phyloP scores from a whole-genome alignment of 2,113 vertebrate genomes.

The Epinephelus fuscoguttatus region DNA sequence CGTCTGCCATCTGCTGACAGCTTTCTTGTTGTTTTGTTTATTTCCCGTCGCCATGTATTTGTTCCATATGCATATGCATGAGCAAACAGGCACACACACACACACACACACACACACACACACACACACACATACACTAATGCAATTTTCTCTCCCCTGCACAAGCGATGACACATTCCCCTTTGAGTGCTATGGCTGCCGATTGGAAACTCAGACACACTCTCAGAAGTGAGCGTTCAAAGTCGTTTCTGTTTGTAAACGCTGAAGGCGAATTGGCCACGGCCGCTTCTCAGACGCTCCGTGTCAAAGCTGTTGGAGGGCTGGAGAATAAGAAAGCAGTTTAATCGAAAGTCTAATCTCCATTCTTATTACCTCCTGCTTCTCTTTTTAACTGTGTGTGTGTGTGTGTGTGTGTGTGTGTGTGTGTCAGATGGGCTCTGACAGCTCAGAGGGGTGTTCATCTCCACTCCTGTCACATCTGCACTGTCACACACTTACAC shows the following conservation, averaged over 20 bases:
- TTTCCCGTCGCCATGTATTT: conserved; percentile 57
- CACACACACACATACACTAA: conserved; percentile 21
- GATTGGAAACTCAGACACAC: conserved; percentile 62
- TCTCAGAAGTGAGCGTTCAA: conserved; percentile 68
- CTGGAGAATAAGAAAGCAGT: conserved; percentile 57
- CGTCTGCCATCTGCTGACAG: conserved; percentile 59
- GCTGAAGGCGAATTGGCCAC: conserved; percentile 57
- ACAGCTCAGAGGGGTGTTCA: conserved; percentile 42
- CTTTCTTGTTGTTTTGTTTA: conserved; percentile 73
- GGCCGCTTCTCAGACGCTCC: conserved; percentile 45
- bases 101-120: conserved; percentile 32
- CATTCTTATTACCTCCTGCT: conserved; percentile 69
- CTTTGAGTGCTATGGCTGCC: conserved; percentile 44
- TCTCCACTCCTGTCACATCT: conserved; percentile 47
- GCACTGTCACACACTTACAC: conserved; percentile 4
- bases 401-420: conserved; percentile 24
- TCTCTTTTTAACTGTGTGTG: conserved; percentile 23
- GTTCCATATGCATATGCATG: conserved; percentile 64
- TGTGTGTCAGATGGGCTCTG: conserved; percentile 13
- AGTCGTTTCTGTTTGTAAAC: conserved; percentile 65
- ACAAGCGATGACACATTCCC: conserved; percentile 49
- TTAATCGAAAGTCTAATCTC: conserved; percentile 79
- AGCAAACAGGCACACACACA: conserved; percentile 24
- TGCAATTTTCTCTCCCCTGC: conserved; percentile 32
- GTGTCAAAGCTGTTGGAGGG: conserved; percentile 62